Percentiles rank a stretch among this genome's conserved stretches.
Conservation (phyloP, 2,888 invertebrate genomes). For the Chirona hameri region DNA sequence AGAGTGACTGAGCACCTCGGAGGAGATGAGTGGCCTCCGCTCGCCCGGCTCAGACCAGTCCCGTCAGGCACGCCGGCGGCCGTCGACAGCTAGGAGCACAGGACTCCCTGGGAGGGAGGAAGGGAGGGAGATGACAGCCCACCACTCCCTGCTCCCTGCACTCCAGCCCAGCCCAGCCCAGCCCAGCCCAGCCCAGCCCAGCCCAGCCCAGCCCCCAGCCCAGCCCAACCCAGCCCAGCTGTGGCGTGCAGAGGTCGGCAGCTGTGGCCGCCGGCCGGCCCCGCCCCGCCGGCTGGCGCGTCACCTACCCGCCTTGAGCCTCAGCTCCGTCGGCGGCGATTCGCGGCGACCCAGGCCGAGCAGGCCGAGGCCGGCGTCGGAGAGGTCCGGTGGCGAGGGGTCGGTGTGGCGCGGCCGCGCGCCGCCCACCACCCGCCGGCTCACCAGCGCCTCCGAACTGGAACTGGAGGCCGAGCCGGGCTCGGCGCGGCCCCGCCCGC, state of each 20-base stretch:
- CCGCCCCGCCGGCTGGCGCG: background rate
- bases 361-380: background rate
- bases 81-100: too few species aligned
- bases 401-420: background rate
- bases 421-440: background rate
- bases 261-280: background rate
- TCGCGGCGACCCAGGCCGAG: background rate
- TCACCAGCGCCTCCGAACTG: conserved; percentile 51
- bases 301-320: background rate
- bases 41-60: too few species aligned
- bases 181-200: background rate
- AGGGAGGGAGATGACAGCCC: too few species aligned
- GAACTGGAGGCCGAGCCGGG: conserved; percentile 51
- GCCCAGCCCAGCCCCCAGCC: too few species aligned
- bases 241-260: background rate
- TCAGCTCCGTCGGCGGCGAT: background rate
- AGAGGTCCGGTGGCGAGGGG: background rate
- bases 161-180: too few species aligned
- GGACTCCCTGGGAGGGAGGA: too few species aligned
- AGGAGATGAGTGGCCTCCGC: too few species aligned
- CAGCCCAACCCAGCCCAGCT: background rate
- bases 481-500: conserved; percentile 51
- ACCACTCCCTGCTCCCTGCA: too few species aligned
- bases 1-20: too few species aligned
- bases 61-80: too few species aligned